Percentiles rank a stretch among this genome's conserved stretches.
Evolutionary conservation across 2,888 invertebrate genomes (phyloP).

Genomic region (Plutella xylostella): DNA sequence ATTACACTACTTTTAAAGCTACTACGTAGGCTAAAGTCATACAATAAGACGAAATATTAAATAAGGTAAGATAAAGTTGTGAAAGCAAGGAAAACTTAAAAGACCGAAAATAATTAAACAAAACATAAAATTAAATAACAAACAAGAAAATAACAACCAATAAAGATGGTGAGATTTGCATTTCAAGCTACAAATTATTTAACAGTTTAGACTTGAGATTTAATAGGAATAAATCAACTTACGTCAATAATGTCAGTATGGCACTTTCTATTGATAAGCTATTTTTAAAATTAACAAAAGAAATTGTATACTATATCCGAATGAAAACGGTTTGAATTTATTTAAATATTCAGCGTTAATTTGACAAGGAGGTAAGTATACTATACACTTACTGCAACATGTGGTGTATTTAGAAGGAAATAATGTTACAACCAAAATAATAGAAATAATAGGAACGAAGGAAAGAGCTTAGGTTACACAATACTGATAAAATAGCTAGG

Average conservation of each 20-base stretch:
- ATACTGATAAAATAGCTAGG: conserved; percentile 62
- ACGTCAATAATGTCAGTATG: background rate
- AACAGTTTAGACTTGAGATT: background rate
- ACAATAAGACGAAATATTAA: conserved; percentile 59
- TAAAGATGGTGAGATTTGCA: conserved; percentile 21
- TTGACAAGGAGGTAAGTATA: background rate
- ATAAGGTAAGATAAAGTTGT: conserved; percentile 38
- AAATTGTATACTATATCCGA: background rate
- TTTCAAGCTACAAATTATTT: background rate
- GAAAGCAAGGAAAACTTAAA: conserved; percentile 38
- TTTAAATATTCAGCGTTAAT: no score
- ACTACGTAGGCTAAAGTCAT: conserved; percentile 52
- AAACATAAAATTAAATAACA: conserved; percentile 26
- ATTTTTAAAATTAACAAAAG: background rate
- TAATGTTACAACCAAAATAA: no score
- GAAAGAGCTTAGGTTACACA: conserved; percentile 51
- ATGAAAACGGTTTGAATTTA: no score
- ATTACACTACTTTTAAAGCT: conserved; percentile 55
- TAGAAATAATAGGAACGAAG: conserved; percentile 48
- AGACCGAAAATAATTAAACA: conserved; percentile 34
- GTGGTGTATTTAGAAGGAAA: no score
- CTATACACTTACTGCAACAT: conserved; percentile 18
- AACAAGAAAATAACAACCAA: conserved; percentile 50
- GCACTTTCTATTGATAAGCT: background rate
- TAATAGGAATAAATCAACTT: background rate